Conservation (phyloP, 2,888 invertebrate species). For the Cylindroiulus punctatus region DNA sequence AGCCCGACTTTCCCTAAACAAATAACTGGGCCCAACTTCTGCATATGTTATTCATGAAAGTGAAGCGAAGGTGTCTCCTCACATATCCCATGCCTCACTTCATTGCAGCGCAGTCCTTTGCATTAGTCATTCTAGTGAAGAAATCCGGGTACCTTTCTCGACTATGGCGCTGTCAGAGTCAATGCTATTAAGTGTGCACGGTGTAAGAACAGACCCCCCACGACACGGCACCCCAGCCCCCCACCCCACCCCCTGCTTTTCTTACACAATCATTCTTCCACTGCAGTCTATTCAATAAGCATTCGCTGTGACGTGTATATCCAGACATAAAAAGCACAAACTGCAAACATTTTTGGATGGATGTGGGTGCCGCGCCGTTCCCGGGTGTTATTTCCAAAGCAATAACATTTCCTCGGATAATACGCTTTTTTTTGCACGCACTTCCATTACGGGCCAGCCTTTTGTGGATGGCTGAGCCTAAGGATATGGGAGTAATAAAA, state of each 20-base stretch:
- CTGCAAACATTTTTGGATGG: conserved; percentile 51
- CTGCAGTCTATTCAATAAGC: conserved; percentile 53
- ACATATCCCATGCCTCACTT: conserved; percentile 36
- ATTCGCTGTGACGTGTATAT: conserved; percentile 47
- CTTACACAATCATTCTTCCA: conserved; percentile 50
- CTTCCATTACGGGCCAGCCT: conserved; percentile 50
- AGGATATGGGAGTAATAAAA: conserved; percentile 52
- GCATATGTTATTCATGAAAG: conserved; percentile 41
- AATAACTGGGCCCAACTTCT: conserved; percentile 31
- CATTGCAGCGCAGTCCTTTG: conserved; percentile 36
- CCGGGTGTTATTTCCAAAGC: conserved; percentile 52
- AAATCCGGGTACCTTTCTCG: conserved; percentile 26
- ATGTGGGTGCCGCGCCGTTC: conserved; percentile 35
- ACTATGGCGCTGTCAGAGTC: conserved; percentile 36
- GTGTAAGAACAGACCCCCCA: not conserved
- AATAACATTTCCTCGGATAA: conserved; percentile 55
- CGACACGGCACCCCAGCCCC: not conserved
- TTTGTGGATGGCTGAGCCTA: conserved; percentile 52
- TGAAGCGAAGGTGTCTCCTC: conserved; percentile 35
- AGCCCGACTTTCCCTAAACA: conserved; percentile 36
- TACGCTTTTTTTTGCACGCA: conserved; percentile 46
- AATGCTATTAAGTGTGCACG: conserved; percentile 41
- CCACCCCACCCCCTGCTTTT: not conserved
- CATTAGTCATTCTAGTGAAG: conserved; percentile 17
- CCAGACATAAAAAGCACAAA: conserved; percentile 49